Percentiles rank a stretch among this genome's conserved stretches.
These are phyloP conservation scores for Chaetodon trifascialis DNA, from an alignment of 2,113 vertebrate species.

Conservation along the genomic window DNA sequence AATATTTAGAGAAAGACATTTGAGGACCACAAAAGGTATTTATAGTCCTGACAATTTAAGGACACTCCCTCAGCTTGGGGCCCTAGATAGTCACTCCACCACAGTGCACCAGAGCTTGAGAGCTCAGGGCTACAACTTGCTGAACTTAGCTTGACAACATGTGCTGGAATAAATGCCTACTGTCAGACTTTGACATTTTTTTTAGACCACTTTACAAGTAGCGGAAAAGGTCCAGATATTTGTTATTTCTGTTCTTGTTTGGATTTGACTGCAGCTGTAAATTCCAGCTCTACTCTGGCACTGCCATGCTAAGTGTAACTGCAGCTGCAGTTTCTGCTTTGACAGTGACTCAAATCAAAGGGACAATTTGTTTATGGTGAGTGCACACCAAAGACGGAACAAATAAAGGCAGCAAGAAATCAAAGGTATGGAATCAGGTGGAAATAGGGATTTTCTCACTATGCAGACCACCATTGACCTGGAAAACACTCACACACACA, in stretches of 20 bases:
- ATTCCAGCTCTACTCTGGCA: background rate
- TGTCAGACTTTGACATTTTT: constrained; percentile 3
- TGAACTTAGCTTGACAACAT: background rate
- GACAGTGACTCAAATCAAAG: constrained; percentile 56
- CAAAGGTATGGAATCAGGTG: constrained; percentile 53
- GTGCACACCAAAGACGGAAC: constrained; percentile 42
- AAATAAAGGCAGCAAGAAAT: constrained; percentile 62
- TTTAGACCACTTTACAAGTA: background rate
- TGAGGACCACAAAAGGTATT: constrained; percentile 29
- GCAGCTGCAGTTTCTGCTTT: constrained; percentile 14
- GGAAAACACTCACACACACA: constrained; percentile 48
- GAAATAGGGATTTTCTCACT: constrained; percentile 62
- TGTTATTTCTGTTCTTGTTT: constrained; percentile 14
- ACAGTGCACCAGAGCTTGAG: background rate
- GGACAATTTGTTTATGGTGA: constrained; percentile 49
- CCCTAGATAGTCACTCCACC: background rate
- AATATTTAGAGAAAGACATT: constrained; percentile 38
- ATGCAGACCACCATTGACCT: constrained; percentile 52
- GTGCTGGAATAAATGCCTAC: background rate
- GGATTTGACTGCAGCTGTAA: background rate
- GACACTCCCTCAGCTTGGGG: background rate
- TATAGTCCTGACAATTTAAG: constrained; percentile 8
- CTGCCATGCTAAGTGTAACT: background rate
- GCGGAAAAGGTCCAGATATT: constrained; percentile 14
- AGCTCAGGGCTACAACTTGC: background rate